A percentile compares a stretch with the other conserved stretches of the same genome.
phyloP scores from a whole-genome alignment of 2,113 vertebrate species.

The Otocyon megalotis region DNA sequence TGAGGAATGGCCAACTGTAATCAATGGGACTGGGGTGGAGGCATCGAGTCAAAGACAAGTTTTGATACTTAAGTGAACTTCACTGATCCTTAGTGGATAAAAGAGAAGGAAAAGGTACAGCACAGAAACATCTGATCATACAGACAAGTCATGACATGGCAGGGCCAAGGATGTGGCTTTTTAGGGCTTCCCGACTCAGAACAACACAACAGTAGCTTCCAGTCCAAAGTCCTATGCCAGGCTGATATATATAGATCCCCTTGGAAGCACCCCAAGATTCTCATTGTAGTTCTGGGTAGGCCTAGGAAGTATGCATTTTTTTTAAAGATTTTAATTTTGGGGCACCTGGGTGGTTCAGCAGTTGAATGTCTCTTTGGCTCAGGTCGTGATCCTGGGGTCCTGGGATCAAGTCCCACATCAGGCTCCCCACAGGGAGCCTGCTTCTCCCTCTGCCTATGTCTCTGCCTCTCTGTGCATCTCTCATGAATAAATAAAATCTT shows the following conservation, averaged over 20 bases:
- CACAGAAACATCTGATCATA: rapidly evolving
- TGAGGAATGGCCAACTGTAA: neutral
- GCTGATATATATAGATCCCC: neutral
- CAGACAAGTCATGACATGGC: neutral
- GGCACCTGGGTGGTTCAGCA: no score
- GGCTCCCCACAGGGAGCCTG: no score
- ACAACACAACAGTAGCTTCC: neutral
- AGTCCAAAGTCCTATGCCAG: neutral
- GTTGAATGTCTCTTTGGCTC: no score
- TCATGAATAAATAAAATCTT: no score
- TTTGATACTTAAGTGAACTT: no score
- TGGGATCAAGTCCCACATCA: no score
- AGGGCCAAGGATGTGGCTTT: neutral
- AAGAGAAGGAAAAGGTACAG: neutral
- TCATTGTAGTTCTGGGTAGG: neutral
- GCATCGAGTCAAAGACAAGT: neutral
- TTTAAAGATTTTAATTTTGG: neutral
- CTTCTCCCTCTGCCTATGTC: no score
- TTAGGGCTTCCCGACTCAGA: neutral
- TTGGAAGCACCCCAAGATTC: neutral
- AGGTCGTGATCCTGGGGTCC: no score
- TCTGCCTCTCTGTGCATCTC: no score
- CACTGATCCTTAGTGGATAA: no score
- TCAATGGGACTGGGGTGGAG: neutral
- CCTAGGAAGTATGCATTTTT: neutral